Evolutionary conservation across 2,888 invertebrate genomes (phyloP), one percentile per base, ranked within the genome.

Genomic region (Pseudolycoriella hygida): DNA sequence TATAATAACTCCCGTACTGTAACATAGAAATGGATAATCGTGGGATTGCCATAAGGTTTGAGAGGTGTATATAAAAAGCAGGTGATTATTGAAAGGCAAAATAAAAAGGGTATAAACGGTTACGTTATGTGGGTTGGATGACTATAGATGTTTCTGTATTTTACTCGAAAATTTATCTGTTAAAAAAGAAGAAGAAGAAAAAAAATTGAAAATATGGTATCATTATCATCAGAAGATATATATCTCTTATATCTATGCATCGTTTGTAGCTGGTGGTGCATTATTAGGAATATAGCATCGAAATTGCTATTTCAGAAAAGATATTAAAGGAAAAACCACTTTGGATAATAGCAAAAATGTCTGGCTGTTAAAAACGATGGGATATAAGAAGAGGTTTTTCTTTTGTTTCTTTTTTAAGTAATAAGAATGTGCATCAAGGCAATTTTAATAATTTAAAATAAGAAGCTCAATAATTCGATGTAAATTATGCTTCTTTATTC

Each of bases 291-390:
- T 44, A 37, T 37, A 20, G 25, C 38, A 44, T 44, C 44, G 40
- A 40, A 39, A 44, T 44, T 44, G 44, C 44, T 39, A 44, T 44
- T 44, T 38, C 44, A 25, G 38, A 44, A 44, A 17, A 39, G 17
- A 38, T 30, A 40, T 44, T 31, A 17, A 37, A 37, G 37, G 37
- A 41, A 44, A 49, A 49, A 49, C 49, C 49, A 49, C 49, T 49
- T 49, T 49, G 46, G 49, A 46, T 49, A 49, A 49, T 49, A 47
- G 46, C 49, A 49, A 47, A 49, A 47, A 49, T 44, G 44, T 44
- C 44, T 44, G 44, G 31, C 39, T 30, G 31, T 39, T 39, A 39
- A 39, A 25, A 25, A 25, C 15, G 37, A 4, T 12, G n/a, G 11
- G 37, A 37, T 37, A 37, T 4, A 37, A 6, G 37, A 14, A 14